These are phyloP conservation scores for Ips nitidus DNA, from an alignment of 1,140 invertebrate genomes.

Conservation along the genomic window DNA sequence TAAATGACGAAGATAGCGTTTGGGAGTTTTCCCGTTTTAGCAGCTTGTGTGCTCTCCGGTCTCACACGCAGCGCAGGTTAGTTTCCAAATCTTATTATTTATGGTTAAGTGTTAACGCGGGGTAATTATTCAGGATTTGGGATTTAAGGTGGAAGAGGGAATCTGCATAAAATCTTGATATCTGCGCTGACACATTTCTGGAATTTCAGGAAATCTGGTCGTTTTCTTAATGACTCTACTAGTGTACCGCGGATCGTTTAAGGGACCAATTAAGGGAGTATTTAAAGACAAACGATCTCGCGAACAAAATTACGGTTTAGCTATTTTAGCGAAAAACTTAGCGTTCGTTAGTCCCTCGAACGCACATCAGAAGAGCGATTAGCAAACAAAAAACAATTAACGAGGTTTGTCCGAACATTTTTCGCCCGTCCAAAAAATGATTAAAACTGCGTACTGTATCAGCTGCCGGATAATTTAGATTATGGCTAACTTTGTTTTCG, in stretches of 20 bases:
- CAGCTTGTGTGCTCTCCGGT: constrained; percentile 40
- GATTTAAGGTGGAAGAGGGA: constrained; percentile 25
- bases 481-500: constrained; percentile 14
- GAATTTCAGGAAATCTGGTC: constrained; percentile 1
- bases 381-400: background rate
- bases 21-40: constrained; percentile 37
- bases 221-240: constrained; percentile 1
- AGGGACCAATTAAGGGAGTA: too few relatives aligned
- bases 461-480: constrained; percentile 20
- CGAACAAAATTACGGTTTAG: too few relatives aligned
- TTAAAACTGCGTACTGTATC: constrained; percentile 10
- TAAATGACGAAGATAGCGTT: constrained; percentile 8
- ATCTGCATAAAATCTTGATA: constrained; percentile 30
- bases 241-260: background rate
- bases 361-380: background rate
- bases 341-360: background rate
- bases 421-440: background rate
- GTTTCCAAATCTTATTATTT: constrained; percentile 36
- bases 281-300: too few relatives aligned
- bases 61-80: constrained; percentile 43
- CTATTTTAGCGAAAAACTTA: background rate
- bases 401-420: background rate
- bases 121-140: constrained; percentile 34
- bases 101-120: constrained; percentile 32
- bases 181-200: constrained; percentile 18